Evolutionary conservation across 1,140 invertebrate genomes (phyloP).

Genomic region (Galleria mellonella): DNA sequence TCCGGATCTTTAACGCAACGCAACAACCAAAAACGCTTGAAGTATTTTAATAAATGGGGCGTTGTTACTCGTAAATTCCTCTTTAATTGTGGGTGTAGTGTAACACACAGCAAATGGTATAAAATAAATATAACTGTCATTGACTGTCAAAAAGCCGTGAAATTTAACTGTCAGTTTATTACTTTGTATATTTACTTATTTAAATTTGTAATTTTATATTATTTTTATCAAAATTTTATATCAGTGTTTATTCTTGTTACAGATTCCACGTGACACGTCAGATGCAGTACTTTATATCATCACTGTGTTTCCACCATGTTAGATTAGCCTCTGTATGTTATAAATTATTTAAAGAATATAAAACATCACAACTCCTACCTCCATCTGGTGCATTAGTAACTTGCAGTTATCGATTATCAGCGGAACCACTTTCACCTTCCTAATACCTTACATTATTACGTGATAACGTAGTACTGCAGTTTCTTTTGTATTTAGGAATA

Average conservation of each 20-base stretch:
- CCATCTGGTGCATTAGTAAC: conserved; percentile 30
- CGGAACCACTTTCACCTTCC: conserved; percentile 9
- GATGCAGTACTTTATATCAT: conserved; percentile 21
- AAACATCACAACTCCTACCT: conserved; percentile 7
- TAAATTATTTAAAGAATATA: conserved; percentile 21
- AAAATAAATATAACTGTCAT: too few species aligned
- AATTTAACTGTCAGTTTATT: too few species aligned
- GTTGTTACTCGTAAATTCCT: too few species aligned
- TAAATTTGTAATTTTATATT: too few species aligned
- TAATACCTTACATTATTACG: conserved; percentile 13
- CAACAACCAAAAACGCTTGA: too few species aligned
- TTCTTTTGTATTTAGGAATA: conserved; percentile 31
- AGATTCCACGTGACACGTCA: conserved; percentile 38
- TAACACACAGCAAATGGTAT: too few species aligned
- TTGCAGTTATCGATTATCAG: conserved; percentile 45
- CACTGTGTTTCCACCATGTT: conserved; percentile 21
- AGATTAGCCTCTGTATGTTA: conserved; percentile 25
- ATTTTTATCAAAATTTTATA: too few species aligned
- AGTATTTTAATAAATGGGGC: too few species aligned
- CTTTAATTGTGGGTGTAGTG: too few species aligned
- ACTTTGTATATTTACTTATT: too few species aligned
- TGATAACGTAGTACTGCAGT: conserved; percentile 46
- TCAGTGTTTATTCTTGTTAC: conserved; percentile 33
- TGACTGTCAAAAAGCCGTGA: too few species aligned
- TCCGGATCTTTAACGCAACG: too few species aligned